Conservation (phyloP, 2,888 invertebrate genomes). For the Philhelius pedissequus region DNA sequence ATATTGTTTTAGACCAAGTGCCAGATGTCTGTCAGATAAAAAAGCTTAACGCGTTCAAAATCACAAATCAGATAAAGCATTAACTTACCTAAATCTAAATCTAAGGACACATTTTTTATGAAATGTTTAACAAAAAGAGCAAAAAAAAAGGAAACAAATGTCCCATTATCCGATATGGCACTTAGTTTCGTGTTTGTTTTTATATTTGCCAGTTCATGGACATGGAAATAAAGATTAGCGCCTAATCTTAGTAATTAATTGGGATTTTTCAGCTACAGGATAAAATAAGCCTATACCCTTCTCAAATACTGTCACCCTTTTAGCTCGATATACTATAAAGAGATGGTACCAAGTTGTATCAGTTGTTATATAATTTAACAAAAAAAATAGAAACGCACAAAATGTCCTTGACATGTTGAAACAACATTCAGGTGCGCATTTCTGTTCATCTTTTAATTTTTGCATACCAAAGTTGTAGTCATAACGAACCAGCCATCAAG, state of each 20-base stretch:
- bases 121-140: no score
- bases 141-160: not conserved
- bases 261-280: not conserved
- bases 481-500: not conserved
- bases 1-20: no score
- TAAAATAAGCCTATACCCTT: not conserved
- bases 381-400: not conserved
- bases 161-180: not conserved
- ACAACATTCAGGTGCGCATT: conserved; percentile 7
- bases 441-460: not conserved
- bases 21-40: no score
- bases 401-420: not conserved
- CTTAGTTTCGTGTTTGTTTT: not conserved
- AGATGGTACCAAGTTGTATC: conserved; percentile 15
- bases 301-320: not conserved
- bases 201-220: not conserved
- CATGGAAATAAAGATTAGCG: not conserved
- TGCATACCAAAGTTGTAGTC: conserved; percentile 5
- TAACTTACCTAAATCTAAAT: no score
- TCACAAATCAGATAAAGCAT: no score
- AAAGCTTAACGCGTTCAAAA: no score
- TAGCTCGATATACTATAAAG: not conserved
- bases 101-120: no score
- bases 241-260: not conserved
- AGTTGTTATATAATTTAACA: conserved; percentile 39